These are phyloP conservation scores for Choloepus didactylus DNA, from an alignment of 2,797 vertebrate species.

Conservation along the genomic window DNA sequence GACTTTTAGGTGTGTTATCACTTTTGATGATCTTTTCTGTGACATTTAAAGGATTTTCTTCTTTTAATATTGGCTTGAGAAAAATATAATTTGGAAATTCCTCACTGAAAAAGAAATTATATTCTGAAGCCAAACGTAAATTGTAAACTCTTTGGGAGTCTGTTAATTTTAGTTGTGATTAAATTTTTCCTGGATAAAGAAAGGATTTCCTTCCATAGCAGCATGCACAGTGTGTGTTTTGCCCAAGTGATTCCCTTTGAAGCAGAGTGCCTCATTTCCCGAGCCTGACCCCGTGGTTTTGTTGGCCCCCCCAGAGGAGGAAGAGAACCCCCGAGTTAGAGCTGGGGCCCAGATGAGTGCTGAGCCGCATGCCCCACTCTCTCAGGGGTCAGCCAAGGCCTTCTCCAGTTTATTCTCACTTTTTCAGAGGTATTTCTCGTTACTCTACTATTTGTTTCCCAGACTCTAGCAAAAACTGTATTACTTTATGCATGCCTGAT, in stretches of 20 bases:
- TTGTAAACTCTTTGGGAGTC: slow-evolving; percentile 25
- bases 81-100: slow-evolving; percentile 35
- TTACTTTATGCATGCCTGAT: background rate
- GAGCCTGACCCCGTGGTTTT: background rate
- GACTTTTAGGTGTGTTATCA: slow-evolving; percentile 8
- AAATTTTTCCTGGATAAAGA: slow-evolving; percentile 22
- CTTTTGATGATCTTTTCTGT: slow-evolving; percentile 41
- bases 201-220: slow-evolving; percentile 7
- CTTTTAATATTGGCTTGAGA: slow-evolving; percentile 49
- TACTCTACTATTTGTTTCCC: background rate
- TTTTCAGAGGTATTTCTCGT: background rate
- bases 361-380: background rate
- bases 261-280: slow-evolving; percentile 17
- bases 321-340: background rate
- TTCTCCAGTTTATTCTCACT: background rate
- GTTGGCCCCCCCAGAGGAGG: background rate
- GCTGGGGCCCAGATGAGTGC: background rate
- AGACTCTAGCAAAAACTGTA: background rate
- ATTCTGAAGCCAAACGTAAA: slow-evolving; percentile 40
- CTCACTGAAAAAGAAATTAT: slow-evolving; percentile 2
- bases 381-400: background rate
- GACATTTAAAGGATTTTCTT: slow-evolving; percentile 49
- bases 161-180: slow-evolving; percentile 30
- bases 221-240: background rate
- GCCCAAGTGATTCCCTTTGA: slow-evolving; percentile 48